A percentile compares a stretch with the other conserved stretches of the same genome.
phyloP scores from a whole-genome alignment of 1,140 invertebrate species.

The Drosophila nasuta region DNA sequence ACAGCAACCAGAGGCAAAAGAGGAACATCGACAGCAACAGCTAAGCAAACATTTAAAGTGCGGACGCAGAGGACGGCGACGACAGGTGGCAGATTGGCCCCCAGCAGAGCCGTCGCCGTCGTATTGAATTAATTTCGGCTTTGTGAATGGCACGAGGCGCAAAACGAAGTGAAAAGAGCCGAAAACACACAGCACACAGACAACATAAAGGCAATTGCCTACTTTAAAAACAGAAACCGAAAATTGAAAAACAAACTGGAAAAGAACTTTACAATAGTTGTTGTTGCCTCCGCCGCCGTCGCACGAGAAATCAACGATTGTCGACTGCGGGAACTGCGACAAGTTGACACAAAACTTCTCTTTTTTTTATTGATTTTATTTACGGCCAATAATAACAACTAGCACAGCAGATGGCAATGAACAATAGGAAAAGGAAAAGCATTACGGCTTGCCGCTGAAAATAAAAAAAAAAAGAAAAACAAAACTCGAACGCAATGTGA shows the following conservation, averaged over 20 bases:
- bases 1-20: slow-evolving; percentile 16
- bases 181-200: slow-evolving; percentile 12
- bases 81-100: slow-evolving; percentile 62
- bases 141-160: slow-evolving; percentile 9
- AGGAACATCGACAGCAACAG: slow-evolving; percentile 29
- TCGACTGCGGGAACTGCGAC: slow-evolving; percentile 14
- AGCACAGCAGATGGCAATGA: slow-evolving; percentile 34
- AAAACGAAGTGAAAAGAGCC: neutral
- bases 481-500: slow-evolving; percentile 71
- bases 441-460: slow-evolving; percentile 37
- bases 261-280: slow-evolving; percentile 23
- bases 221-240: slow-evolving; percentile 24
- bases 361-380: slow-evolving; percentile 78
- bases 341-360: slow-evolving; percentile 60
- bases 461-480: slow-evolving; percentile 30
- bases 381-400: slow-evolving; percentile 22
- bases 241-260: slow-evolving; percentile 16
- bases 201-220: slow-evolving; percentile 6
- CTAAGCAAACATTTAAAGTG: slow-evolving; percentile 36
- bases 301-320: slow-evolving; percentile 39
- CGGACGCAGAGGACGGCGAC: slow-evolving; percentile 47
- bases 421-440: slow-evolving; percentile 44
- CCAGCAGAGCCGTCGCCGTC: slow-evolving; percentile 48
- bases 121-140: slow-evolving; percentile 63
- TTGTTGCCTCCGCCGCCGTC: neutral